Evolutionary conservation across 2,888 invertebrate species (phyloP).

Genomic region (Argyresthia goedartella): DNA sequence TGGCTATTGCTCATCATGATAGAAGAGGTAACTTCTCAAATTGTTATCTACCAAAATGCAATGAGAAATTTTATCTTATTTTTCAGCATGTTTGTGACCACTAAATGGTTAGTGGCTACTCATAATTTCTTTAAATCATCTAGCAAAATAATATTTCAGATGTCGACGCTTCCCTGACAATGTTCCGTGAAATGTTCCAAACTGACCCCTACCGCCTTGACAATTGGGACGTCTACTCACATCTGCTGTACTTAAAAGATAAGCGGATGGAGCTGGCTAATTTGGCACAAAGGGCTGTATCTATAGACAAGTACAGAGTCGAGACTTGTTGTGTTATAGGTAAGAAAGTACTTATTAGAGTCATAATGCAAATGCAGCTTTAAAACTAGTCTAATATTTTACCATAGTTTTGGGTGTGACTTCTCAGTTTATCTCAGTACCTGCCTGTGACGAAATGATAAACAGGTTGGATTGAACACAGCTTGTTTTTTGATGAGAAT

Average conservation of each 20-base stretch:
- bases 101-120: too few relatives aligned
- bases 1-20: slow-evolving; percentile 93
- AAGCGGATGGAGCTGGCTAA: slow-evolving; percentile 92
- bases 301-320: slow-evolving; percentile 95
- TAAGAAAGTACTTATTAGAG: slow-evolving; percentile 32
- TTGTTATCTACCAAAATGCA: background rate
- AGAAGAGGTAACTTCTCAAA: slow-evolving; percentile 76
- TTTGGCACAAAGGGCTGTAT: slow-evolving; percentile 92
- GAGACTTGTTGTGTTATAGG: slow-evolving; percentile 99
- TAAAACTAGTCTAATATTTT: too few relatives aligned
- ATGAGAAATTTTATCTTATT: background rate
- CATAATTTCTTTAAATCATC: background rate
- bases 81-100: too few relatives aligned
- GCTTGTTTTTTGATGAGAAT: too few relatives aligned
- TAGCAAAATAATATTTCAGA: slow-evolving; percentile 62
- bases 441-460: too few relatives aligned
- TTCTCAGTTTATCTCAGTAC: too few relatives aligned
- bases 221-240: slow-evolving; percentile 97
- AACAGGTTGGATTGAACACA: too few relatives aligned
- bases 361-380: too few relatives aligned
- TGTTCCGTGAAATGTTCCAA: slow-evolving; percentile 86
- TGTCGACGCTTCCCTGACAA: slow-evolving; percentile 87
- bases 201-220: slow-evolving; percentile 94
- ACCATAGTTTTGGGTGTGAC: too few relatives aligned
- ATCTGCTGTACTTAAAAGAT: slow-evolving; percentile 94